Evolutionary conservation across 2,888 invertebrate species (phyloP).

Genomic region (Cephus spinipes): DNA sequence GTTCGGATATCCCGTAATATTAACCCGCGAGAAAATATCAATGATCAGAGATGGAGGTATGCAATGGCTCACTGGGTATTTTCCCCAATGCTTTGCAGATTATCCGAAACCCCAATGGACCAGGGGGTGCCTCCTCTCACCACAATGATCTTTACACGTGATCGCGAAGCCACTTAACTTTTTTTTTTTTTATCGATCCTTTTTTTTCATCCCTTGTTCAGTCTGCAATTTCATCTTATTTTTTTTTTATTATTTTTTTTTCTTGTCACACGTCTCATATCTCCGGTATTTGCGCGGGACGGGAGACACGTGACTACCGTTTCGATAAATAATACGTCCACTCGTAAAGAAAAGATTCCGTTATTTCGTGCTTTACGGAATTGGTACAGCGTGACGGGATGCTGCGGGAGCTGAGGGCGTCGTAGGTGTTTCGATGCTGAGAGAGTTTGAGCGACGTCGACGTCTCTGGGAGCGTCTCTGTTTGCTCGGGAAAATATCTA

Average conservation of each 20-base stretch:
- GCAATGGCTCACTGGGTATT: neutral
- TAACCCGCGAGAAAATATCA: neutral
- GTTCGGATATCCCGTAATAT: neutral
- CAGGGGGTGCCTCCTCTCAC: too few species aligned
- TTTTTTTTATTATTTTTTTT: neutral
- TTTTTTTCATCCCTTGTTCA: neutral
- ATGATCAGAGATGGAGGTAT: neutral
- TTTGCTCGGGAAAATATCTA: conserved; percentile 37
- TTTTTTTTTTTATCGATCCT: neutral
- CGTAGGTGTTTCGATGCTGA: conserved; percentile 20
- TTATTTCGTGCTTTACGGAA: conserved; percentile 41
- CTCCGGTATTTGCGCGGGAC: neutral
- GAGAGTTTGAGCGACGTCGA: neutral
- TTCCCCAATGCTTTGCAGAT: too few species aligned
- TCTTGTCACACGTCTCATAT: neutral
- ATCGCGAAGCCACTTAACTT: neutral
- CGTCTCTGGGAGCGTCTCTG: neutral
- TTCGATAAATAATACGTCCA: conserved; percentile 2
- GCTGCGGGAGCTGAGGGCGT: too few species aligned
- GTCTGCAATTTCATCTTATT: too few species aligned
- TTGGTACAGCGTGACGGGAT: conserved; percentile 34
- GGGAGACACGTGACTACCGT: neutral
- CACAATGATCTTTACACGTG: neutral
- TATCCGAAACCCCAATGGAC: neutral
- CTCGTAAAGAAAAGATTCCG: conserved; percentile 23